These are phyloP conservation scores for Cryptotis parvus DNA, from an alignment of 2,113 vertebrate species.

Conservation along the genomic window DNA sequence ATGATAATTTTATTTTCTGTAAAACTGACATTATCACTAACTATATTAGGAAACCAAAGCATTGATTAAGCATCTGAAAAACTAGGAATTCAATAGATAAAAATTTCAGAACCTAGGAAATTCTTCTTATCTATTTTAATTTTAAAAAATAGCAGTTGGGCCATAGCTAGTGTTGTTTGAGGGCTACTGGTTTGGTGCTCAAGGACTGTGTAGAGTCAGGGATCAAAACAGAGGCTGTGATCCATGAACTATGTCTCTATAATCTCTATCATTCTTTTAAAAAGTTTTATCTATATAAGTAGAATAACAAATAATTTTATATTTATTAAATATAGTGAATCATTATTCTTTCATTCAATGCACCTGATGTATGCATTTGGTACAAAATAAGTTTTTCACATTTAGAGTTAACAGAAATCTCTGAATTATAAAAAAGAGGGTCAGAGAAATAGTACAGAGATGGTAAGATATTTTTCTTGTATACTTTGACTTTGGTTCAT, in stretches of 20 bases:
- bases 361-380: constrained; percentile 9
- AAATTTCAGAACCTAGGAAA: neutral
- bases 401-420: constrained; percentile 24
- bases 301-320: neutral
- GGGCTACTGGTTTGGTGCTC: no score
- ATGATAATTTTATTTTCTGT: constrained; percentile 45
- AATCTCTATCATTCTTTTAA: no score
- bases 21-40: neutral
- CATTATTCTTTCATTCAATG: constrained; percentile 6
- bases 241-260: no score
- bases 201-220: no score
- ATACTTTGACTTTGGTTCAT: no score
- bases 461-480: no score
- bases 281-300: neutral
- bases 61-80: neutral
- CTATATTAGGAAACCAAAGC: neutral
- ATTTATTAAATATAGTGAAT: constrained; percentile 49
- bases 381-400: no score
- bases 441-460: no score
- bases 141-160: no score
- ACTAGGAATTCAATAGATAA: neutral
- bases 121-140: neutral
- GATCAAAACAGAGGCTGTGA: no score
- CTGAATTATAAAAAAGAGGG: neutral
- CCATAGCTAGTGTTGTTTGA: no score